Conservation (phyloP, 1,140 invertebrate genomes). For the Drosophila mayri region DNA sequence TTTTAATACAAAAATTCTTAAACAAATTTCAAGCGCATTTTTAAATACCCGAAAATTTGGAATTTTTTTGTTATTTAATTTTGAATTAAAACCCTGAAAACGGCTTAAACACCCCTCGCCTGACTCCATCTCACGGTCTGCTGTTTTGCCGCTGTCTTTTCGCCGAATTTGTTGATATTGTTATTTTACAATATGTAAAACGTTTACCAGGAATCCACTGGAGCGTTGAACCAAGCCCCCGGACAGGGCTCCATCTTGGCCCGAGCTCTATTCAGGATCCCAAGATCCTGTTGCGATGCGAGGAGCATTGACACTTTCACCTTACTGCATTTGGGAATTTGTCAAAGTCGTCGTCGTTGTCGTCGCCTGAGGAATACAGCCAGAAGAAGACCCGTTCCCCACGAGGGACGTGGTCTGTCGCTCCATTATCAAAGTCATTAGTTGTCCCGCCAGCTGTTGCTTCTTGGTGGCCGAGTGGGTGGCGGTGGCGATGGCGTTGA, state of each 20-base stretch:
- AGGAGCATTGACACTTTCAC: slow-evolving; percentile 7
- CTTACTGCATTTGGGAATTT: slow-evolving; percentile 44
- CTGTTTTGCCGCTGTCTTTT: slow-evolving; percentile 26
- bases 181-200: slow-evolving; percentile 78
- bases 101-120: background rate
- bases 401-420: background rate
- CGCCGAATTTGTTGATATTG: slow-evolving; percentile 55
- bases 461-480: background rate
- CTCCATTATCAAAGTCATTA: slow-evolving; percentile 39
- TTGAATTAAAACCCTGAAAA: background rate
- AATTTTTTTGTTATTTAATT: background rate
- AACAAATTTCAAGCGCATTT: too few relatives aligned
- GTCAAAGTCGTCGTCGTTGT: slow-evolving; percentile 32
- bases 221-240: slow-evolving; percentile 2
- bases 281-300: background rate
- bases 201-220: slow-evolving; percentile 59
- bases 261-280: background rate
- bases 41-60: background rate
- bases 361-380: background rate
- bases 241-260: background rate
- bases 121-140: background rate
- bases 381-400: background rate
- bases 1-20: too few relatives aligned
- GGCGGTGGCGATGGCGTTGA: background rate
- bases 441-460: slow-evolving; percentile 49